phyloP scores from a whole-genome alignment of 2,113 vertebrate genomes.

The Tetrao urogallus region DNA sequence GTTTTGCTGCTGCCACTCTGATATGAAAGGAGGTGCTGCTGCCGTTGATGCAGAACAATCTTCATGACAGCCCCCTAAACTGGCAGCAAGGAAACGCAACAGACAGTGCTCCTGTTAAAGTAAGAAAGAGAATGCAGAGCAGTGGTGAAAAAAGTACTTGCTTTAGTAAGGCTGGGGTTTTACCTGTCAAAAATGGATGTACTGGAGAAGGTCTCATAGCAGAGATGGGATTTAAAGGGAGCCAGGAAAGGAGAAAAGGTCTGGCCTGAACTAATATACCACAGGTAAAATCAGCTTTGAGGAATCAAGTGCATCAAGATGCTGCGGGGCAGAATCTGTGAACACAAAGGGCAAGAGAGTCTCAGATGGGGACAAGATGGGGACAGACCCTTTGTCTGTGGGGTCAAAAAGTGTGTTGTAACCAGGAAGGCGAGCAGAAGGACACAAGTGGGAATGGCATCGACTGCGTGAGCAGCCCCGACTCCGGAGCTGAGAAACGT shows the following conservation, averaged over 20 bases:
- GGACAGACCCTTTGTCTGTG: not conserved
- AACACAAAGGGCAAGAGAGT: not conserved
- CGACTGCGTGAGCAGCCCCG: rapidly evolving
- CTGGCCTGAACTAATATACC: not conserved
- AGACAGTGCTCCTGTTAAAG: not conserved
- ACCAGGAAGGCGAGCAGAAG: not conserved
- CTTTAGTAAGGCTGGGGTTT: not conserved
- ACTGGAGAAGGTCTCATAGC: not conserved
- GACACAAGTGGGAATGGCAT: not conserved
- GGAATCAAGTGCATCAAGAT: not conserved
- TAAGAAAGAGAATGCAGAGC: not conserved
- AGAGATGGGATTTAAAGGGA: not conserved
- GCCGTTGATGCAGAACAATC: conserved; percentile 44
- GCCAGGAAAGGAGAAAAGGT: not conserved
- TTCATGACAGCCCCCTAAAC: conserved; percentile 39
- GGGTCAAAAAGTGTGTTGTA: not conserved
- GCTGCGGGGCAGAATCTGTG: not conserved
- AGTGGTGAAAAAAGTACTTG: not conserved
- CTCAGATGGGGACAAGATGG: not conserved
- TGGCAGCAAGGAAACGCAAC: conserved; percentile 1
- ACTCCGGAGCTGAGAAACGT: not conserved
- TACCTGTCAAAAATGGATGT: not conserved
- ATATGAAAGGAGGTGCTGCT: conserved; percentile 9
- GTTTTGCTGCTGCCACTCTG: conserved; percentile 42
- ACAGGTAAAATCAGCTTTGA: not conserved